phyloP scores from a whole-genome alignment of 2,888 invertebrate species.

The Tetragnatha montana region DNA sequence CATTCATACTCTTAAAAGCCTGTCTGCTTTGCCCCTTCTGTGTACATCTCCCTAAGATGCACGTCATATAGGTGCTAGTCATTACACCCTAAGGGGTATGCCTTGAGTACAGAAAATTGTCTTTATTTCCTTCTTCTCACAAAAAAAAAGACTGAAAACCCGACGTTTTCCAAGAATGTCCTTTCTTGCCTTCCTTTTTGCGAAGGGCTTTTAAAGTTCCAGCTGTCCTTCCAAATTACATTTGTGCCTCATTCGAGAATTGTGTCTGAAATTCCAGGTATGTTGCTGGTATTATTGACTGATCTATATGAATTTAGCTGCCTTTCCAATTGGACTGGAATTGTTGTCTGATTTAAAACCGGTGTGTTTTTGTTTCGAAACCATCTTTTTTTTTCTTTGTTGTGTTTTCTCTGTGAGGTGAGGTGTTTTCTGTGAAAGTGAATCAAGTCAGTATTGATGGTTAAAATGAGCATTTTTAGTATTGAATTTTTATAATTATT shows the following conservation, averaged over 20 bases:
- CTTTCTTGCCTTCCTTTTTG: neutral
- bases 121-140: neutral
- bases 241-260: constrained; percentile 47
- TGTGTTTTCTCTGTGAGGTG: neutral
- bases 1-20: no score
- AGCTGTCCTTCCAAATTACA: constrained; percentile 12
- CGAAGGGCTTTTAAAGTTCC: no score
- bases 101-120: neutral
- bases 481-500: no score
- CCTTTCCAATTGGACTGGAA: no score
- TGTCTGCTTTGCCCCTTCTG: no score
- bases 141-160: neutral
- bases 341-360: neutral
- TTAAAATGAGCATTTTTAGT: no score
- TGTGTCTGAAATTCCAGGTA: constrained; percentile 52
- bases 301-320: neutral
- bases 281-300: constrained; percentile 42
- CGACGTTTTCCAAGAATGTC: no score
- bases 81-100: neutral
- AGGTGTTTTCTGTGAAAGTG: neutral
- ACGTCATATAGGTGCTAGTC: neutral
- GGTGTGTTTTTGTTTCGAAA: neutral
- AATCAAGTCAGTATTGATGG: no score
- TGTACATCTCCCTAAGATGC: neutral
- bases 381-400: neutral